These are phyloP conservation scores for Benthosema pterotum DNA, from an alignment of 2,797 vertebrate species.

Conservation along the genomic window DNA sequence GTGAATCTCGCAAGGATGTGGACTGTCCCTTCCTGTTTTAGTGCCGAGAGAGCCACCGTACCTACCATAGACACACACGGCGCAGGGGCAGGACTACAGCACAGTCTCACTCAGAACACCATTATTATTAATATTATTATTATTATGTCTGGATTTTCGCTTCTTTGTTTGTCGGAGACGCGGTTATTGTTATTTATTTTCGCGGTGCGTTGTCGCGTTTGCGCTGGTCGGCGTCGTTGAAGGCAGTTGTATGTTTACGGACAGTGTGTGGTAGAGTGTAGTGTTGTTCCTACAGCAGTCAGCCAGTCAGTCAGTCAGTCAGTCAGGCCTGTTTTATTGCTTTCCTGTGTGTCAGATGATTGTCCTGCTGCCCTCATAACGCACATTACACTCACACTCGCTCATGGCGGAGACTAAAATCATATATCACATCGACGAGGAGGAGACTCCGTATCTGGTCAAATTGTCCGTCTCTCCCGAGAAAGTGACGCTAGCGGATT, in stretches of 20 bases:
- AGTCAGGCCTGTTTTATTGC: constrained; percentile 66
- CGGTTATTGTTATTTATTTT: constrained; percentile 61
- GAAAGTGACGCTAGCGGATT: constrained; percentile 95
- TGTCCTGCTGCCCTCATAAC: constrained; percentile 69
- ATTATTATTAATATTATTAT: constrained; percentile 67
- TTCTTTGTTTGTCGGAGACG: constrained; percentile 46
- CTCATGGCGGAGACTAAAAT: constrained; percentile 99
- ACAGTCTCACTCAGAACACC: constrained; percentile 67
- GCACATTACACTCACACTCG: too few relatives aligned
- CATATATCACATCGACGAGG: constrained; percentile 98
- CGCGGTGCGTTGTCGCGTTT: constrained; percentile 41
- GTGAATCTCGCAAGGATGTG: constrained; percentile 79
- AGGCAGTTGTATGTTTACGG: constrained; percentile 65
- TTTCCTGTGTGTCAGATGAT: constrained; percentile 78
- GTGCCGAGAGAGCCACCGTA: constrained; percentile 79
- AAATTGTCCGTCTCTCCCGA: constrained; percentile 93
- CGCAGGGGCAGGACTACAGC: constrained; percentile 72
- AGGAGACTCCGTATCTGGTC: constrained; percentile 98
- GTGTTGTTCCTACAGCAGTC: constrained; percentile 16
- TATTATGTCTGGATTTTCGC: constrained; percentile 71
- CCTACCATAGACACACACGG: constrained; percentile 65
- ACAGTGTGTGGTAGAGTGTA: constrained; percentile 67
- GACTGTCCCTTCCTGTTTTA: constrained; percentile 86
- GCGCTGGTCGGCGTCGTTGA: constrained; percentile 46
- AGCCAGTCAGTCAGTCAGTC: constrained; percentile 29